Base-by-base conservation (phyloP, 2,113 vertebrate genomes). In the Centropus unirufus region DNA sequence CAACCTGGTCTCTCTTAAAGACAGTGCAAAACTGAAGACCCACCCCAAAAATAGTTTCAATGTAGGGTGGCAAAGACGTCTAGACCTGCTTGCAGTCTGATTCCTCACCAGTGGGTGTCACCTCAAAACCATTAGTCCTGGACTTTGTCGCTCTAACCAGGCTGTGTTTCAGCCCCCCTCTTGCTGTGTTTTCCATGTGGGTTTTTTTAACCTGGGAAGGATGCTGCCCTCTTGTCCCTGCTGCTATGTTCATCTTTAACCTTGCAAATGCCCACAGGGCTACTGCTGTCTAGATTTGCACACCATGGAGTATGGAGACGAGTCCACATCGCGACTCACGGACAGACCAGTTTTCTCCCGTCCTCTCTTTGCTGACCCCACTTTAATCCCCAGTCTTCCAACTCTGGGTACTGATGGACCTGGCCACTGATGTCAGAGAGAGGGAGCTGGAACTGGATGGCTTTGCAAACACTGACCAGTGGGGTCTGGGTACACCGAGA, bases 81-180 rank as follows among this genome's bases (percentile, higher is more conserved):
- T 49, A 7, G 9, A 10, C 39, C 61, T 47, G 19, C 64, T 58
- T 90, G 91, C 94, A 95, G 67, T 83, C 67, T 76, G 61, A 49
- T 27, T 88, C 5, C 23, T 73, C 54, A 72, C 89, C 89, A 80
- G 30, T 10, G 42, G 83, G 72, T 86, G 96, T 88, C 86, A 85
- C 3, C 89, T 80, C 73, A 76, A 73, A 88, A 32, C 86, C 91
- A 86, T 16, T 62, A 30, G 32, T 74, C 52, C 39, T 32, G 34
- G 39, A 2, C 22, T 55, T 29, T 0, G 6, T 3, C 2, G 13
- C 19, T 80, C 42, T n/a, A 3, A 7, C 9, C 29, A 18, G 40
- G 6, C 14, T 44, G 7, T 34, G 3, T 36, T 72, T 49, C 57
- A 57, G 10, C 18, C 27, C 10, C 4, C 5, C 27, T 36, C 5